phyloP scores from a whole-genome alignment of 1,140 invertebrate genomes.

The Tribolium madens region DNA sequence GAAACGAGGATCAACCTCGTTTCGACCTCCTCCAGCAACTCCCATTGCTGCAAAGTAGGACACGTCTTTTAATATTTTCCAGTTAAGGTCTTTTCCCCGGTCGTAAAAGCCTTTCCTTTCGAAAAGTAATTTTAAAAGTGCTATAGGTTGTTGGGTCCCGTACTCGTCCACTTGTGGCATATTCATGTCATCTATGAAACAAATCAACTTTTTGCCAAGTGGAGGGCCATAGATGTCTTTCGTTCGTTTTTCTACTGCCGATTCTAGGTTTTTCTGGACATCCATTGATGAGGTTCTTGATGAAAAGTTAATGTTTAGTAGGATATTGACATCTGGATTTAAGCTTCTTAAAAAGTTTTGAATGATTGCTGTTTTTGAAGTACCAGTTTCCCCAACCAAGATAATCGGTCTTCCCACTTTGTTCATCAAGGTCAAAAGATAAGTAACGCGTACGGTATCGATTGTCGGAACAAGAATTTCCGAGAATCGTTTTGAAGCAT shows the following conservation, averaged over 20 bases:
- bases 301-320: constrained; percentile 90
- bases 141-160: constrained; percentile 93
- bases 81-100: constrained; percentile 88
- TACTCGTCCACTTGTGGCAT: constrained; percentile 90
- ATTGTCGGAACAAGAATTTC: constrained; percentile 91
- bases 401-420: constrained; percentile 81
- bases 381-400: constrained; percentile 89
- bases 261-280: constrained; percentile 88
- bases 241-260: constrained; percentile 87
- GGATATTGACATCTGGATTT: constrained; percentile 74
- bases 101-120: constrained; percentile 90
- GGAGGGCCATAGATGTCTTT: constrained; percentile 91
- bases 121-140: constrained; percentile 86
- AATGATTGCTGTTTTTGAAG: constrained; percentile 91
- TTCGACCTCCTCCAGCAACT: constrained; percentile 85
- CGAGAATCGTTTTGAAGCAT: constrained; percentile 77
- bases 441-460: constrained; percentile 84
- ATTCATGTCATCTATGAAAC: constrained; percentile 95
- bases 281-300: constrained; percentile 90
- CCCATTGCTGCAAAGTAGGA: constrained; percentile 83
- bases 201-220: constrained; percentile 85
- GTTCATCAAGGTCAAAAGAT: constrained; percentile 84
- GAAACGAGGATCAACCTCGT: constrained; percentile 90
- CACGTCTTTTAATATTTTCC: constrained; percentile 89
- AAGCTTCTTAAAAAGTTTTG: constrained; percentile 82